phyloP scores from a whole-genome alignment of 2,797 vertebrate genomes.

The Dicrostonyx torquatus region DNA sequence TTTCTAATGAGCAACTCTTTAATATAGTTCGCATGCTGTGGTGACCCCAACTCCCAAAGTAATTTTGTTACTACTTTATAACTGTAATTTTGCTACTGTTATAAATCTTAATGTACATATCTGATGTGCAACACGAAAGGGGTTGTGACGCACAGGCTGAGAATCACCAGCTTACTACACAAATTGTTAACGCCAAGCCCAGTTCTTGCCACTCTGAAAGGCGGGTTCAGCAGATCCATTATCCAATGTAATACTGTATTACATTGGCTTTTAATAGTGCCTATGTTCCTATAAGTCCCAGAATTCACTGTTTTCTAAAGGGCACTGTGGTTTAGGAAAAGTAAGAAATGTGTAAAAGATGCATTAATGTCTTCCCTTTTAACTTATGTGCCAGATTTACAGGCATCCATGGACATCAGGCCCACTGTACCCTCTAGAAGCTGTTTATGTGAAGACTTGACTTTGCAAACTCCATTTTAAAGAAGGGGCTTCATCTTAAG shows the following conservation, averaged over 20 bases:
- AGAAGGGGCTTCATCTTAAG: no score
- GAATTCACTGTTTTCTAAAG: conserved; percentile 47
- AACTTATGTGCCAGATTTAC: neutral
- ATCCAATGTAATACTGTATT: no score
- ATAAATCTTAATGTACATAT: neutral
- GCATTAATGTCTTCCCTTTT: neutral
- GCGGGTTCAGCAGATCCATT: neutral
- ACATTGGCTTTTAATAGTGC: neutral
- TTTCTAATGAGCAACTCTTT: neutral
- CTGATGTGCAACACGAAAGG: neutral
- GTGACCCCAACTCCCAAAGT: neutral
- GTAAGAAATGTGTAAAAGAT: conserved; percentile 15
- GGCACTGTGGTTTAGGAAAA: conserved; percentile 6
- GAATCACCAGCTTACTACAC: neutral
- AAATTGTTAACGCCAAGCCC: neutral
- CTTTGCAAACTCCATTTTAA: no score
- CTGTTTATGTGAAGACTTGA: neutral
- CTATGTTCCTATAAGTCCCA: neutral
- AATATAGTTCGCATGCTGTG: neutral
- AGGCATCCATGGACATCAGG: neutral
- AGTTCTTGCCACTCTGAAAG: neutral
- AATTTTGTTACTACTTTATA: neutral
- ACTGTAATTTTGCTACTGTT: neutral
- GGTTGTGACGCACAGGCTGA: neutral
- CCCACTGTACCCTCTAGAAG: neutral